Percentiles rank a stretch among this genome's conserved stretches.
These are phyloP conservation scores for Cotesia congregata DNA, from an alignment of 2,888 invertebrate genomes.

Conservation along the genomic window DNA sequence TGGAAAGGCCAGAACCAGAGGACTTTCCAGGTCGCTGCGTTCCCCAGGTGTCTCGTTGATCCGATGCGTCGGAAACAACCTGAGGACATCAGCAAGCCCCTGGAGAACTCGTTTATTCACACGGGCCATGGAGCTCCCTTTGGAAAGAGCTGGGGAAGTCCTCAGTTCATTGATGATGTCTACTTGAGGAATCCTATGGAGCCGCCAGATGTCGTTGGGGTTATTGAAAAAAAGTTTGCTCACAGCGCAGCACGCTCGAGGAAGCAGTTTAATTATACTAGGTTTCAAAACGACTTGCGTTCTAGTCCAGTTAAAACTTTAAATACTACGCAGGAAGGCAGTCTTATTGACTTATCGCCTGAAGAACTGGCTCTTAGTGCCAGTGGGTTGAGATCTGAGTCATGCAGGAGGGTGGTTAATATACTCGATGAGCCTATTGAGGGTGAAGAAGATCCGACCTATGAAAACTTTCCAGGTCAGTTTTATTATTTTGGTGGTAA, in stretches of 20 bases:
- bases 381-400: constrained; percentile 45
- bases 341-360: constrained; percentile 82
- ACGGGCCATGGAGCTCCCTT: constrained; percentile 82
- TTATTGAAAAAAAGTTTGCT: constrained; percentile 68
- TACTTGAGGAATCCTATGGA: constrained; percentile 84
- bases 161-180: constrained; percentile 83
- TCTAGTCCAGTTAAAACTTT: constrained; percentile 65
- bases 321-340: constrained; percentile 74
- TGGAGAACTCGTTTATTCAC: constrained; percentile 87
- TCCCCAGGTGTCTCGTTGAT: constrained; percentile 85
- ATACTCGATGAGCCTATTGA: constrained; percentile 68
- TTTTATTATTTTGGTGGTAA: no score
- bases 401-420: constrained; percentile 62
- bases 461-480: constrained; percentile 61
- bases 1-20: constrained; percentile 97
- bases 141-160: constrained; percentile 89
- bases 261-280: constrained; percentile 87
- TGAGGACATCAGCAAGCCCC: constrained; percentile 83
- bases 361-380: constrained; percentile 68
- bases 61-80: constrained; percentile 78
- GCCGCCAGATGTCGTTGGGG: constrained; percentile 76
- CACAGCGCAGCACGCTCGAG: constrained; percentile 66
- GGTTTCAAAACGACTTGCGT: constrained; percentile 80
- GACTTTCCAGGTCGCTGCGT: constrained; percentile 88
- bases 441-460: constrained; percentile 56